Base-by-base conservation (phyloP, 2,113 vertebrate species). In the Microcebus griseorufus region DNA sequence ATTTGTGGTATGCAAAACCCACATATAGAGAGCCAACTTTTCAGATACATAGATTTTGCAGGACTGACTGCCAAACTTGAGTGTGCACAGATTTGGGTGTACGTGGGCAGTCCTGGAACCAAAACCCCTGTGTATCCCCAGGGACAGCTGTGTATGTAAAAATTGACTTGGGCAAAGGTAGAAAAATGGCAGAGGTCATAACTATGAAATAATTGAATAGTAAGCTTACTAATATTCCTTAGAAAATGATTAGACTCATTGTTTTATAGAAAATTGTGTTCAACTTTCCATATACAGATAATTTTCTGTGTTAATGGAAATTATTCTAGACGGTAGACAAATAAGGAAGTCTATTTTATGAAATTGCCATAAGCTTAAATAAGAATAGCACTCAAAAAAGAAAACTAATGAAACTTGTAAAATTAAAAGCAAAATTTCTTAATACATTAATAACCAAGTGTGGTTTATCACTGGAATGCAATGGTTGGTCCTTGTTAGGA, bases 371-470 rank as follows among this genome's bases (percentile, higher is more conserved):
- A 79, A 51, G 37, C 55, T 93, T 67, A 55, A 81, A 53, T 75
- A 67, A 64, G 72, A 86, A 93, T 64, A 79, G 53, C 45, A 85
- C 65, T 4, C 16, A n/a, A 16, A 2, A 37, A 32, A 14, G 3
- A 37, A 32, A 17, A 78, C 34, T 39, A 67, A 22, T 70, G 34
- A 79, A 95, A 78, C 11, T 75, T 60, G 14, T 64, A 53, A 86
- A 93, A 7, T 84, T 69, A 79, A 88, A 78, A 95, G 37, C 75
- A 89, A 78, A 94, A 70, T 78, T n/a, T 12, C 23, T 78, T 58
- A 78, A 22, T 45, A 27, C 16, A 48, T 5, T 85, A n/a, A 25
- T 92, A 70, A 76, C 81, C 42, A 78, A 90, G 45, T 93, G 76
- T 34, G 20, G 29, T 39, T 72, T 93, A 62, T 37, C n/a, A n/a